Conservation (phyloP, 1,140 invertebrate genomes). For the Tribolium castaneum region DNA sequence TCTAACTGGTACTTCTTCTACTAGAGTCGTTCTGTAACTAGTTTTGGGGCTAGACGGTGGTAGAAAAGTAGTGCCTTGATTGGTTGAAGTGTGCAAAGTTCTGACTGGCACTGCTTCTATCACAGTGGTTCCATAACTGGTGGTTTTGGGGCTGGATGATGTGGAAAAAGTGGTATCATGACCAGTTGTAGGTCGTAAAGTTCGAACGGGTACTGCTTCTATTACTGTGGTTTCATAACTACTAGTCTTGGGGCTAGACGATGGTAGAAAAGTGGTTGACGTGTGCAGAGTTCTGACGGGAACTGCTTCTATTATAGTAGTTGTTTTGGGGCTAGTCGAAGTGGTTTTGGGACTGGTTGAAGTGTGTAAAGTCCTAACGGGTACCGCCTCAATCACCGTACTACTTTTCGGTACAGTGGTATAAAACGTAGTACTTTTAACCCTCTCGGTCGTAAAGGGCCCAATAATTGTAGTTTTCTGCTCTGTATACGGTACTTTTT, state of each 20-base stretch:
- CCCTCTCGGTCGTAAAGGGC: neutral
- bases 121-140: neutral
- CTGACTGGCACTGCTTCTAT: neutral
- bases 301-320: neutral
- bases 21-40: too few species aligned
- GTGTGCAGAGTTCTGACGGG: neutral
- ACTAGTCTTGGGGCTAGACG: neutral
- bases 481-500: neutral
- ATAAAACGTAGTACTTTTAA: neutral
- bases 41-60: too few species aligned
- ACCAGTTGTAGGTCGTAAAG: neutral
- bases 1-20: too few species aligned
- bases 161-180: neutral
- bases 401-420: neutral
- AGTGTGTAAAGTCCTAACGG: neutral
- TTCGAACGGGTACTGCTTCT: neutral
- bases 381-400: neutral
- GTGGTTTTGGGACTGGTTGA: slow-evolving; percentile 10
- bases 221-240: too few species aligned
- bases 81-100: neutral
- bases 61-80: too few species aligned
- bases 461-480: too few species aligned
- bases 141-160: neutral
- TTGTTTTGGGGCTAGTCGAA: neutral
- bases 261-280: neutral